Evolutionary conservation across 2,797 vertebrate species (phyloP).

Genomic region (Petrocephalus sullivani): DNA sequence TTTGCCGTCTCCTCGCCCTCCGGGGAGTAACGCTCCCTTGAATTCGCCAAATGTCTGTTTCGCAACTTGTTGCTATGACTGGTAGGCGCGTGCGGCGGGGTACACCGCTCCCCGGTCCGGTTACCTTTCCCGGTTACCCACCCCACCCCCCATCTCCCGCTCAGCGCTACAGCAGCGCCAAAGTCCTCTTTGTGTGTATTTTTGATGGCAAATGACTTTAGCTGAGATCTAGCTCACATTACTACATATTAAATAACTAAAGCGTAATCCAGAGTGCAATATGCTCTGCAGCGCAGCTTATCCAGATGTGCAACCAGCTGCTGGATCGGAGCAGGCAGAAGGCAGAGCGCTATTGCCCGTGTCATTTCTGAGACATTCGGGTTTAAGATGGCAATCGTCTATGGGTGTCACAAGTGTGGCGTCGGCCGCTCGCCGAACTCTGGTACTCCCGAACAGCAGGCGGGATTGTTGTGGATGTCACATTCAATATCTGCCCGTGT

Average conservation of each 20-base stretch:
- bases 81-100: background rate
- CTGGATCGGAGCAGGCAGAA: background rate
- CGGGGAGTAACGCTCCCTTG: background rate
- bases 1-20: background rate
- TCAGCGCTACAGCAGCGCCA: background rate
- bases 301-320: constrained; percentile 1
- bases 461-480: constrained; percentile 27
- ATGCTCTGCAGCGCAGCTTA: constrained; percentile 28
- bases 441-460: constrained; percentile 10
- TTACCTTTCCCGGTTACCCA: background rate
- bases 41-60: constrained; percentile 8
- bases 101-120: background rate
- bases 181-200: constrained; percentile 26
- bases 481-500: constrained; percentile 32
- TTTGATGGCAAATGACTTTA: constrained; percentile 52
- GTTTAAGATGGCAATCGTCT: constrained; percentile 28
- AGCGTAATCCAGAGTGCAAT: constrained; percentile 49
- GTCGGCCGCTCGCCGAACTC: constrained; percentile 12
- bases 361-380: constrained; percentile 15
- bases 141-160: too few species aligned
- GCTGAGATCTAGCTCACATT: constrained; percentile 59
- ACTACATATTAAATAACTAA: constrained; percentile 57
- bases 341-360: background rate
- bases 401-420: background rate
- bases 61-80: constrained; percentile 27